Percentiles rank a stretch among this genome's conserved stretches.
Evolutionary conservation across 1,140 invertebrate genomes (phyloP).

Genomic region (Pogonognathellus flavescens): DNA sequence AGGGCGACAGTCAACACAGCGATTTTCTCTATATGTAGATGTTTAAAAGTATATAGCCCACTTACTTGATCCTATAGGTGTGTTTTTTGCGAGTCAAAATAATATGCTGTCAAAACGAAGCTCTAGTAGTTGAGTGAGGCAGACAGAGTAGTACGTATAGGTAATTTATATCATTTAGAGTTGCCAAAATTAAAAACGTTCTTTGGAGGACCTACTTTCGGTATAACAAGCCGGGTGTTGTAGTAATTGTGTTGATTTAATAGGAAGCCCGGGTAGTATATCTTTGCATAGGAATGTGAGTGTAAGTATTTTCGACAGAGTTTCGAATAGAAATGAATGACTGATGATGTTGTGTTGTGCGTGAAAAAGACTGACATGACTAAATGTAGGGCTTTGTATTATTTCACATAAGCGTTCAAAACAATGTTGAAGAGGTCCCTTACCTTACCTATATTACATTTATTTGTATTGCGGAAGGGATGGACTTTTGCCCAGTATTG

Average conservation of each 20-base stretch:
- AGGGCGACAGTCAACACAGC: no score
- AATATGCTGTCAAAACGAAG: neutral
- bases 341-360: constrained; percentile 20
- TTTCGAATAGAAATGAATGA: constrained; percentile 32
- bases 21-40: no score
- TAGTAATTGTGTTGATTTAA: constrained; percentile 24
- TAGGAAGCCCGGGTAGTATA: neutral
- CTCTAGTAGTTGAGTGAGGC: neutral
- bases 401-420: constrained; percentile 14
- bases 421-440: constrained; percentile 38
- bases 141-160: neutral
- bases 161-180: constrained; percentile 23
- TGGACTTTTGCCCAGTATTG: constrained; percentile 39
- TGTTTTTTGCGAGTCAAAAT: neutral
- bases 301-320: neutral
- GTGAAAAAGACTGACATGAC: constrained; percentile 28
- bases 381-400: constrained; percentile 36
- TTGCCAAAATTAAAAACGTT: constrained; percentile 37
- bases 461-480: constrained; percentile 51
- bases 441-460: constrained; percentile 50
- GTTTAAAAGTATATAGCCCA: no score
- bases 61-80: no score
- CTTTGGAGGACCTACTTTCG: constrained; percentile 1
- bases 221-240: neutral
- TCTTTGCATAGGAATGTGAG: no score